Conservation (phyloP, 2,113 vertebrate species). For the Aegithalos caudatus region DNA sequence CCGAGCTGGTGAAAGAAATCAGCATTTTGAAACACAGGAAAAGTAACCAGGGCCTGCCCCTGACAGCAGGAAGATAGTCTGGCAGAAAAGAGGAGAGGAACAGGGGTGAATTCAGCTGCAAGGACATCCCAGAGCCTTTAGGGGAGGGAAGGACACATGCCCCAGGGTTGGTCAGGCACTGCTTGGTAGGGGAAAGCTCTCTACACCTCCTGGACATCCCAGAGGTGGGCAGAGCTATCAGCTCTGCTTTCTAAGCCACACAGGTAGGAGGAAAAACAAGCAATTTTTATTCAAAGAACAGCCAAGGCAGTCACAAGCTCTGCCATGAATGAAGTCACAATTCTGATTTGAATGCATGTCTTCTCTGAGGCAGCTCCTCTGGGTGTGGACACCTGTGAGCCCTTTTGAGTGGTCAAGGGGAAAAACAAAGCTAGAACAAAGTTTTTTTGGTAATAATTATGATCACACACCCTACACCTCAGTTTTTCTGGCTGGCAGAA, state of each 20-base stretch:
- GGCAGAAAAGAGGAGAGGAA: neutral
- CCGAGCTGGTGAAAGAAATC: neutral
- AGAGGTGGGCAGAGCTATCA: neutral
- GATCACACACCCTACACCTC: neutral
- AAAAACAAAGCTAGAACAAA: neutral
- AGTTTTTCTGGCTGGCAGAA: neutral
- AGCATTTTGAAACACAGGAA: neutral
- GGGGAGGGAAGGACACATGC: neutral
- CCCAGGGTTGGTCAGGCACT: fast-evolving
- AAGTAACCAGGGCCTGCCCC: neutral
- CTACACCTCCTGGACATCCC: neutral
- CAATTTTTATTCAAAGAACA: neutral
- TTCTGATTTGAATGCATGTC: fast-evolving
- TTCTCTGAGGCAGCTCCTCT: neutral
- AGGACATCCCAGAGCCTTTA: neutral
- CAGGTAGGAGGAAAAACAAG: neutral
- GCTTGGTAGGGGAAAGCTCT: fast-evolving
- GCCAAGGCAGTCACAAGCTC: neutral
- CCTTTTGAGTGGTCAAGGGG: neutral
- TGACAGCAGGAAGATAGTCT: neutral
- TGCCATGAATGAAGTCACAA: neutral
- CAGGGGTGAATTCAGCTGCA: neutral
- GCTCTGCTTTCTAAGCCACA: neutral
- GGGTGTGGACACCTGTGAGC: neutral
- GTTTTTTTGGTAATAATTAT: neutral